Evolutionary conservation across 1,140 invertebrate species (phyloP).

Genomic region (Asobara japonica): DNA sequence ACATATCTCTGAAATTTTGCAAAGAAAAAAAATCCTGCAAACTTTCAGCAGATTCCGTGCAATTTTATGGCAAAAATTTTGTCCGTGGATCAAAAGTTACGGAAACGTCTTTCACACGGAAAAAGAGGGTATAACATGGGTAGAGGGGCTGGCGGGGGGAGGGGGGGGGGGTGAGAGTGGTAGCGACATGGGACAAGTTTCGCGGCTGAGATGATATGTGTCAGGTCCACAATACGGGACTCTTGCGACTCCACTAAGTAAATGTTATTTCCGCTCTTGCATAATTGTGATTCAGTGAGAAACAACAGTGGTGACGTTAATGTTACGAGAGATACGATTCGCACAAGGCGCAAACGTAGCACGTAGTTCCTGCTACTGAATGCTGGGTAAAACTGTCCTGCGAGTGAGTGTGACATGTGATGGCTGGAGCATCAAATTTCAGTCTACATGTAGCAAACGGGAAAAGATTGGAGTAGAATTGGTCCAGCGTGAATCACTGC

Average conservation of each 20-base stretch:
- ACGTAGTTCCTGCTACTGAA: constrained; percentile 24
- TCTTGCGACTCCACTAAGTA: constrained; percentile 51
- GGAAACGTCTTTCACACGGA: too few relatives aligned
- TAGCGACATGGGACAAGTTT: constrained; percentile 44
- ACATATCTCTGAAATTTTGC: too few relatives aligned
- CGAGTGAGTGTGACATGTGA: not conserved
- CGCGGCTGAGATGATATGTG: constrained; percentile 55
- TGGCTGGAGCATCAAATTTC: not conserved
- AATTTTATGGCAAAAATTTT: too few relatives aligned
- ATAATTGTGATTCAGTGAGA: constrained; percentile 55
- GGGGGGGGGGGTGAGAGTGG: not conserved
- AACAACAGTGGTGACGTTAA: constrained; percentile 50
- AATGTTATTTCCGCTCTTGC: constrained; percentile 57
- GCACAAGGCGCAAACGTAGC: constrained; percentile 1
- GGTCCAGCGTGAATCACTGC: too few relatives aligned
- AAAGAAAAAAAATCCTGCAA: too few relatives aligned
- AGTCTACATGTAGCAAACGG: too few relatives aligned
- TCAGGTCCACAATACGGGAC: constrained; percentile 53
- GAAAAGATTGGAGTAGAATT: too few relatives aligned
- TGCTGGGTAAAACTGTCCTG: not conserved
- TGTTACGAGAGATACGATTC: constrained; percentile 36
- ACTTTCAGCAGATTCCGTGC: too few relatives aligned
- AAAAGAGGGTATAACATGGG: too few relatives aligned
- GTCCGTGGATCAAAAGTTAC: not conserved
- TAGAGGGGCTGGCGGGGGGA: too few relatives aligned